These are phyloP conservation scores for Phalacrocorax aristotelis DNA, from an alignment of 2,113 vertebrate species.

Conservation along the genomic window DNA sequence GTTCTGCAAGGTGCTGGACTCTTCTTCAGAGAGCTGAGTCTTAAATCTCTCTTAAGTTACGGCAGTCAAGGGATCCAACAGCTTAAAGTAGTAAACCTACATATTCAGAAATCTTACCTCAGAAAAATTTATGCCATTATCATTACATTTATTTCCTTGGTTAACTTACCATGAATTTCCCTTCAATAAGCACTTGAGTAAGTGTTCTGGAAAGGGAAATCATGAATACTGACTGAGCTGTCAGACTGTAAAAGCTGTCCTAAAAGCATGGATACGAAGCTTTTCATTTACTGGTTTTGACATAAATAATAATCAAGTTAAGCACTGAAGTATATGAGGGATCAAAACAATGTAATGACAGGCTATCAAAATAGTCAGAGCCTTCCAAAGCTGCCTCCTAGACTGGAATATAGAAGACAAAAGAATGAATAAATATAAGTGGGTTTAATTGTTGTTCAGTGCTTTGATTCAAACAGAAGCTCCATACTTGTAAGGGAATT, in stretches of 20 bases:
- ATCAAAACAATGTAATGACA: background rate
- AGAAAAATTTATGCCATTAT: background rate
- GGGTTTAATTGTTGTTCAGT: background rate
- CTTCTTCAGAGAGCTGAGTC: background rate
- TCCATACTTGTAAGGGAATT: background rate
- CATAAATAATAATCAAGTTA: slow-evolving; percentile 36
- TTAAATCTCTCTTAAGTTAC: background rate
- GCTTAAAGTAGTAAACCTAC: background rate
- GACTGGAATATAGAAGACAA: background rate
- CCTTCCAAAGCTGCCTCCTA: background rate
- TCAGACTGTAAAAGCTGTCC: background rate
- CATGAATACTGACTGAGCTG: background rate
- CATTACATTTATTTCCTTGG: background rate
- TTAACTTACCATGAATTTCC: background rate
- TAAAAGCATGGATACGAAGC: background rate
- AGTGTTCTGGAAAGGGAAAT: background rate
- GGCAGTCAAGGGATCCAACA: background rate
- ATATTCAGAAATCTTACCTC: background rate
- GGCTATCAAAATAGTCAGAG: slow-evolving; percentile 25
- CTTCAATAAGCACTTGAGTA: background rate
- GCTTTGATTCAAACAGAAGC: slow-evolving; percentile 5
- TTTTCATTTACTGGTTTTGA: background rate
- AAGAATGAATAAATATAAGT: background rate
- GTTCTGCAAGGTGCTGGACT: background rate
- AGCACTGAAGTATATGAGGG: background rate